Evolutionary conservation across 2,797 vertebrate species (phyloP).

Genomic region (Labeo calbasu): DNA sequence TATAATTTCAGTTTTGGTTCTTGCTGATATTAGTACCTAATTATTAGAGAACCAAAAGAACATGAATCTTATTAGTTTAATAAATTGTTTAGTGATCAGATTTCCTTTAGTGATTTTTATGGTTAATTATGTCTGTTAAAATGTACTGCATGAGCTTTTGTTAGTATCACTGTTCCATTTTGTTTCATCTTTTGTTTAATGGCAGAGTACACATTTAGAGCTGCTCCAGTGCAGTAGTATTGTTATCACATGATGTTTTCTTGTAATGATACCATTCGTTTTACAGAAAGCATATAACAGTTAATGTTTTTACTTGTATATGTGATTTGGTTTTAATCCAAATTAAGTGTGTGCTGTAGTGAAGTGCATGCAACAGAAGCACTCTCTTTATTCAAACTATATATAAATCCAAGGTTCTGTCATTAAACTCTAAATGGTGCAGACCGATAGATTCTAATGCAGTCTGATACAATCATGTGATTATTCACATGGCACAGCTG

Average conservation of each 20-base stretch:
- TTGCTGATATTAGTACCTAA: background rate
- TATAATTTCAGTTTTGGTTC: background rate
- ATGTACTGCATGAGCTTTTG: background rate
- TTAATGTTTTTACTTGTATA: background rate
- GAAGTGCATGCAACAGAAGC: background rate
- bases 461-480: background rate
- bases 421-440: background rate
- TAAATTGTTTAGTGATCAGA: no score
- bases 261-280: background rate
- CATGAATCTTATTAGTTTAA: background rate
- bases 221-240: background rate
- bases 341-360: background rate
- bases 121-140: background rate
- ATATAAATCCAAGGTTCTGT: background rate
- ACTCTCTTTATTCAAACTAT: background rate
- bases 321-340: background rate
- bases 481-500: background rate
- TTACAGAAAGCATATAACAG: background rate
- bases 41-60: no score
- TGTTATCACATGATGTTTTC: background rate
- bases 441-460: background rate
- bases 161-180: background rate
- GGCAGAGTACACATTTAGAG: background rate
- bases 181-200: background rate
- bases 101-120: background rate